Evolutionary conservation across 2,797 vertebrate genomes (phyloP).

Genomic region (Adrianichthys oophorus): DNA sequence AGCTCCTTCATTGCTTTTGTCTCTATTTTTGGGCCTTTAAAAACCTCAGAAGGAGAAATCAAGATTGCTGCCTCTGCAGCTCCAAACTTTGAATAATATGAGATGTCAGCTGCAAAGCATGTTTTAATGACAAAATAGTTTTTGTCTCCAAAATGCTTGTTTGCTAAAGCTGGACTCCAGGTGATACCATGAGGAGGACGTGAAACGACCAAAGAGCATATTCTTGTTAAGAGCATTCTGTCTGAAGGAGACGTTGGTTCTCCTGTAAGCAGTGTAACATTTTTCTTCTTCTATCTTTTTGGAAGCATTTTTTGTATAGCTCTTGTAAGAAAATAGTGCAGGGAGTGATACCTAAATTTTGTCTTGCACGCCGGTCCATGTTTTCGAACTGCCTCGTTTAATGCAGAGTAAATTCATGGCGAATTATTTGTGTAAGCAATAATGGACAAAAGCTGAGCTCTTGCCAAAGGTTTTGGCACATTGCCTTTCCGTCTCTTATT

Average conservation of each 20-base stretch:
- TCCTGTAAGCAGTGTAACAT: conserved; percentile 35
- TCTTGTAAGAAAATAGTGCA: conserved; percentile 49
- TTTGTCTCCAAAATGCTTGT: conserved; percentile 31
- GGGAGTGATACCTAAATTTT: conserved; percentile 36
- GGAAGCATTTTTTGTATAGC: conserved; percentile 38
- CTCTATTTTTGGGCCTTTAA: conserved; percentile 38
- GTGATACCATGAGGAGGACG: conserved; percentile 43
- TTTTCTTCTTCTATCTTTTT: conserved; percentile 6
- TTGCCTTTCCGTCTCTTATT: conserved; percentile 26
- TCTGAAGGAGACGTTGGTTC: conserved; percentile 22
- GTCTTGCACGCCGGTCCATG: conserved; percentile 30
- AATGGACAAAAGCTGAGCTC: conserved; percentile 29
- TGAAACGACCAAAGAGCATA: conserved; percentile 52
- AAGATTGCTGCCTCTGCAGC: conserved; percentile 34
- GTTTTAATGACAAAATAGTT: conserved; percentile 51
- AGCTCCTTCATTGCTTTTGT: conserved; percentile 14
- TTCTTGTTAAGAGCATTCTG: conserved; percentile 17
- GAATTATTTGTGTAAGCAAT: conserved; percentile 39
- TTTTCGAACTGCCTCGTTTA: conserved; percentile 46
- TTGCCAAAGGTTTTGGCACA: not conserved
- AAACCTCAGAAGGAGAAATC: conserved; percentile 57
- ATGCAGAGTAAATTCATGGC: conserved; percentile 26
- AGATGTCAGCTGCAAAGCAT: conserved; percentile 46
- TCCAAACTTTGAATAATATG: conserved; percentile 27
- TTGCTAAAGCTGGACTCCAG: not conserved